A percentile compares a stretch with the other conserved stretches of the same genome.
These are phyloP conservation scores for Tipula confusa DNA, from an alignment of 2,888 invertebrate genomes.

Conservation along the genomic window DNA sequence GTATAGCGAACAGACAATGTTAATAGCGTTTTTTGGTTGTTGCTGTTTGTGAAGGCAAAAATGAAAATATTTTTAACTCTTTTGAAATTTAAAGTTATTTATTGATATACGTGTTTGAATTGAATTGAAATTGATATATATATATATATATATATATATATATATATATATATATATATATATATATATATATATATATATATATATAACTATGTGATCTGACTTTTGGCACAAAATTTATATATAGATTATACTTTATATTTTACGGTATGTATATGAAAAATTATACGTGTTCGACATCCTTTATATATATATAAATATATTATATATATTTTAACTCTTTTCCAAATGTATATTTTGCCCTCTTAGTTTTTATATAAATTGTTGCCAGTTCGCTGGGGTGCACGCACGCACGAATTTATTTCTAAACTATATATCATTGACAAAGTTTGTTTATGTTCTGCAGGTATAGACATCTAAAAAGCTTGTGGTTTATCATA, in stretches of 20 bases:
- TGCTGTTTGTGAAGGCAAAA: too few species aligned
- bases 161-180: too few species aligned
- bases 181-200: too few species aligned
- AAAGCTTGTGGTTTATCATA: neutral
- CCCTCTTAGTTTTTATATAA: neutral
- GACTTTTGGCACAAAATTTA: slow-evolving; percentile 4
- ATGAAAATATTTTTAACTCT: neutral
- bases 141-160: too few species aligned
- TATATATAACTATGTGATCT: neutral
- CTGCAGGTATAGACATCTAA: neutral
- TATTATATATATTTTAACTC: neutral
- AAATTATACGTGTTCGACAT: neutral
- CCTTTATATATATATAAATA: neutral
- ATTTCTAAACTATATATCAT: neutral
- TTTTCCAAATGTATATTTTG: neutral
- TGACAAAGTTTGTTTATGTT: neutral
- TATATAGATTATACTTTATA: neutral
- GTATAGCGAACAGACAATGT: neutral
- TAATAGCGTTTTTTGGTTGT: neutral
- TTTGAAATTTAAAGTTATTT: neutral
- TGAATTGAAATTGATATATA: neutral
- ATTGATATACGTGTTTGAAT: slow-evolving; percentile 12
- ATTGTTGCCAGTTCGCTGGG: neutral
- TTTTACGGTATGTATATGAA: neutral
- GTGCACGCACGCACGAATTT: neutral